phyloP scores from a whole-genome alignment of 1,140 invertebrate genomes.

The Reticulitermes speratus region DNA sequence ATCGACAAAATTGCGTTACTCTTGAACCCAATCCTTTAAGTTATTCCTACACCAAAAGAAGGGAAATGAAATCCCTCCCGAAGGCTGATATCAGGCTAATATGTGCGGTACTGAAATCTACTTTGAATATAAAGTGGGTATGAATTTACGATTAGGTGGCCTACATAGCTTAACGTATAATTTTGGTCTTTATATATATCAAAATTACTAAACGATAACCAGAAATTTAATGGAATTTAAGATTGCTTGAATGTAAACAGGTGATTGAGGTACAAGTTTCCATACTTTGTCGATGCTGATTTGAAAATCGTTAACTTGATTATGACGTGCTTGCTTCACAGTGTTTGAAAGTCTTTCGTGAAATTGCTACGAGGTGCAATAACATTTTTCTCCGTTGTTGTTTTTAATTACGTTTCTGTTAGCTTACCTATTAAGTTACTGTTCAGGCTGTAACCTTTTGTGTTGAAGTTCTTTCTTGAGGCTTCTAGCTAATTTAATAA shows the following conservation, averaged over 20 bases:
- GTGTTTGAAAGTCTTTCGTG: neutral
- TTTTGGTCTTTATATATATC: neutral
- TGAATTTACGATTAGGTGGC: neutral
- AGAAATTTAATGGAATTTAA: slow-evolving; percentile 15
- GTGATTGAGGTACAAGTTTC: neutral
- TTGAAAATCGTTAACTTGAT: slow-evolving; percentile 5
- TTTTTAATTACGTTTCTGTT: neutral
- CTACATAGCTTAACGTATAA: slow-evolving; percentile 8
- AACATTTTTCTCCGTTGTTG: neutral
- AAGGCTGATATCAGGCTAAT: neutral
- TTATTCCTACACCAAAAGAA: neutral
- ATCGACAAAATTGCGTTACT: neutral
- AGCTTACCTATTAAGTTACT: neutral
- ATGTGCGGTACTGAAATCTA: neutral
- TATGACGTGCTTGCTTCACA: neutral
- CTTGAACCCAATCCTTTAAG: neutral
- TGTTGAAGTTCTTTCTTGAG: neutral
- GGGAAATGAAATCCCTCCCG: neutral
- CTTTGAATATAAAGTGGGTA: slow-evolving; percentile 17
- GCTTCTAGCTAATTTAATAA: too few relatives aligned
- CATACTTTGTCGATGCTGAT: neutral
- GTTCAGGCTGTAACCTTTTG: neutral
- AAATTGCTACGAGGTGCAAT: neutral
- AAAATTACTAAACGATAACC: slow-evolving; percentile 19
- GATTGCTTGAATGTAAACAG: neutral